Base-by-base conservation (phyloP, 2,113 vertebrate species). In the Elaphurus davidianus region DNA sequence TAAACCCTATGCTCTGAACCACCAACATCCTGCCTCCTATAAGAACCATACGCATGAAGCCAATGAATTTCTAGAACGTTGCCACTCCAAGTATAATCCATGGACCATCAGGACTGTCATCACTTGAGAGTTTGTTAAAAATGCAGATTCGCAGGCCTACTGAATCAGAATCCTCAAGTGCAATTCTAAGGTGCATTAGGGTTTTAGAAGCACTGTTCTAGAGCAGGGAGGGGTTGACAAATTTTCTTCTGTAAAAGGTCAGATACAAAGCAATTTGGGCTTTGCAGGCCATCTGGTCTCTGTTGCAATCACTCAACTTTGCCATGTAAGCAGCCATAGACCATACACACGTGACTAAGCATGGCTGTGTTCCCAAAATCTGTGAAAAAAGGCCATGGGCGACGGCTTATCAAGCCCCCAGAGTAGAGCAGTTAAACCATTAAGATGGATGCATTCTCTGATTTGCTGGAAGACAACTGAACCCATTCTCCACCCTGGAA, bases 101-200 rank as follows among this genome's bases (percentile, higher is more conserved):
- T 11, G 47, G 59, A 28, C 23, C 40, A 1, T 4, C 4, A 21
- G 10, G 2, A 1, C 12, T 40, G 0, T 2, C 4, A 1, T 83
- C 43, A 11, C 28, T 47, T 54, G 30, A 33, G 21, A 59, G 9
- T 40, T 62, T 33, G 33, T 45, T 45, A 71, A 50, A 71, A 85
- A 78, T 40, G 23, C 36, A 52, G 2, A 40, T 47, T 76, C 45
- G 59, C 81, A 62, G 71, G 84, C 36, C n/a, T 60, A 54, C 15
- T 15, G 40, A 79, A 43, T 62, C 33, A 28, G 86, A 54, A 55
- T 12, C 50, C 55, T 28, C 40, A 27, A 59, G 43, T 47, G 10
- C 59, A 14, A 54, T 84, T 87, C 43, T 64, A 36, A 71, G 9
- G 19, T 2, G 14, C 15, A 5, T 12, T 23, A 5, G 21, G 12